Evolutionary conservation across 2,113 vertebrate genomes (phyloP).

Genomic region (Platysternon megacephalum): DNA sequence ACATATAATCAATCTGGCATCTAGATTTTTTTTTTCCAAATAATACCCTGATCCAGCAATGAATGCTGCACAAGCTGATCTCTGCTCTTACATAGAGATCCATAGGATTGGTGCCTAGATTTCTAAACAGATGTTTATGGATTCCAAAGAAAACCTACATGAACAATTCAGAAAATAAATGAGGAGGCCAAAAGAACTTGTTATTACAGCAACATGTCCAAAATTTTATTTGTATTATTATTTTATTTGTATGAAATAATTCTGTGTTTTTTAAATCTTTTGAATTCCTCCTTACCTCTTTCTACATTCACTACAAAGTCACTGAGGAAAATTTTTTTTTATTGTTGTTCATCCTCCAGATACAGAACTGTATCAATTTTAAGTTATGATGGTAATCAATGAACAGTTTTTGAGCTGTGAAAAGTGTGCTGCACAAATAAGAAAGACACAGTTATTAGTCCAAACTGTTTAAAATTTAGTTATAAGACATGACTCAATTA

Average conservation of each 20-base stretch:
- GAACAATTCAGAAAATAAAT: constrained; percentile 3
- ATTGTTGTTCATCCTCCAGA: not conserved
- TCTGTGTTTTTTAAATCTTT: not conserved
- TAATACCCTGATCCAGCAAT: not conserved
- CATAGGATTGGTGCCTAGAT: not conserved
- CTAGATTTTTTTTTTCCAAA: not conserved
- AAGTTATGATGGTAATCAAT: not conserved
- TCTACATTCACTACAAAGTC: not conserved
- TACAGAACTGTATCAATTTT: not conserved
- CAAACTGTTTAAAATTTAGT: not conserved
- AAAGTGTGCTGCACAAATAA: not conserved
- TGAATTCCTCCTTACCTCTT: not conserved
- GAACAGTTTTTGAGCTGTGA: not conserved
- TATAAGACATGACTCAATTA: not conserved
- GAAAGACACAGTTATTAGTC: not conserved
- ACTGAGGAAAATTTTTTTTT: not conserved
- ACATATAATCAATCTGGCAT: not conserved
- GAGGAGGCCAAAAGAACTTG: not conserved
- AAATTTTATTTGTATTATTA: not conserved
- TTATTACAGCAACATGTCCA: not conserved
- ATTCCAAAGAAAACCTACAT: not conserved
- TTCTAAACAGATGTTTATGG: constrained; percentile 34
- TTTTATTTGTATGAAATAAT: not conserved
- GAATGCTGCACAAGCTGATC: not conserved
- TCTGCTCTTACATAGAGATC: not conserved